phyloP scores from a whole-genome alignment of 2,797 vertebrate genomes.

The Hydrophis major region DNA sequence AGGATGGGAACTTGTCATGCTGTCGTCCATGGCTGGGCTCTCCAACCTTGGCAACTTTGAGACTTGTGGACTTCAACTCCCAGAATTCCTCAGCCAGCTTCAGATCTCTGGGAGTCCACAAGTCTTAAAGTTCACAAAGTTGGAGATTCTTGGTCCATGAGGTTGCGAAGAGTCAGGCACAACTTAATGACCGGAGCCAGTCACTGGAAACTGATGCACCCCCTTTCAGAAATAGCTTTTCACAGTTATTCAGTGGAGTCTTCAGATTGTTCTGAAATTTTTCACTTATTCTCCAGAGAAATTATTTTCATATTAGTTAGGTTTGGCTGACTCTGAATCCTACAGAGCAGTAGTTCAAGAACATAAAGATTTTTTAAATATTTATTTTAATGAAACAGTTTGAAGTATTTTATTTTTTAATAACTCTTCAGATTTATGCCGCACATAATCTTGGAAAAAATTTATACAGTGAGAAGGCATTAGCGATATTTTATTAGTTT shows the following conservation, averaged over 20 bases:
- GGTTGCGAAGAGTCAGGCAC: too few species aligned
- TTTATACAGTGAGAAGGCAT: conserved; percentile 36
- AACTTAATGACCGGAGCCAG: background rate
- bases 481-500: conserved; percentile 43
- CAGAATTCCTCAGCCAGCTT: too few species aligned
- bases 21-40: too few species aligned
- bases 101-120: too few species aligned
- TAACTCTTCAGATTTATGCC: conserved; percentile 41
- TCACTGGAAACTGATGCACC: background rate
- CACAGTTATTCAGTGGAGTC: background rate
- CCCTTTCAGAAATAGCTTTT: background rate
- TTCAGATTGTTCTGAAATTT: background rate
- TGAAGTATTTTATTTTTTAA: conserved; percentile 30
- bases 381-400: conserved; percentile 28
- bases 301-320: conserved; percentile 11
- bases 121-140: too few species aligned
- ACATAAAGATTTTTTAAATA: conserved; percentile 1
- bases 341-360: background rate
- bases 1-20: background rate
- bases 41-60: too few species aligned
- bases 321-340: background rate
- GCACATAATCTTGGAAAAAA: conserved; percentile 18
- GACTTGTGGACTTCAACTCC: too few species aligned
- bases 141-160: too few species aligned
- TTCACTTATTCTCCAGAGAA: background rate